phyloP scores from a whole-genome alignment of 1,140 invertebrate species.

The Drosophila lini region DNA sequence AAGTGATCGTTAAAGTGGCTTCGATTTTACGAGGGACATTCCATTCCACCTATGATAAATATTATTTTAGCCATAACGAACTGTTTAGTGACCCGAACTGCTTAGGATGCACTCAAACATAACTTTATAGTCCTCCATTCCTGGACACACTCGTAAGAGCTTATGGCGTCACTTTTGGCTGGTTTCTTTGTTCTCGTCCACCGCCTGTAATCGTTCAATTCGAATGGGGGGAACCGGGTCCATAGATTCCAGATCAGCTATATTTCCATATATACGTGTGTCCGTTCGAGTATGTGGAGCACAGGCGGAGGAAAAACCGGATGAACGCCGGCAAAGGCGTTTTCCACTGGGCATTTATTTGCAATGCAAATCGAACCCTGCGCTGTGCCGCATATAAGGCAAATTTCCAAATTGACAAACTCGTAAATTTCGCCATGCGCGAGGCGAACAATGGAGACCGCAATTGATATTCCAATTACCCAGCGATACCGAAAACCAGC shows the following conservation, averaged over 20 bases:
- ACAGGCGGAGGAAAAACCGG: slow-evolving; percentile 14
- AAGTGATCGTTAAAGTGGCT: slow-evolving; percentile 68
- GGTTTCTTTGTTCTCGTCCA: slow-evolving; percentile 33
- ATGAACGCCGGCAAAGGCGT: slow-evolving; percentile 47
- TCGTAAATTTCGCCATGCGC: slow-evolving; percentile 64
- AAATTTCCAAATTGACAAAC: slow-evolving; percentile 70
- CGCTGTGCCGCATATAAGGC: slow-evolving; percentile 52
- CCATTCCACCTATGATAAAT: slow-evolving; percentile 56
- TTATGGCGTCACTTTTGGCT: slow-evolving; percentile 60
- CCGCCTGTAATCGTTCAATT: slow-evolving; percentile 43
- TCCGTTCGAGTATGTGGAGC: slow-evolving; percentile 17
- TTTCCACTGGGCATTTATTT: slow-evolving; percentile 71
- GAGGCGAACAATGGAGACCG: slow-evolving; percentile 46
- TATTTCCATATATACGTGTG: slow-evolving; percentile 42
- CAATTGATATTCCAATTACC: slow-evolving; percentile 81
- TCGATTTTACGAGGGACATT: slow-evolving; percentile 56
- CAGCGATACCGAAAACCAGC: slow-evolving; percentile 31
- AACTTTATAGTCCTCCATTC: slow-evolving; percentile 10
- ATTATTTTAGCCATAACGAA: slow-evolving; percentile 35
- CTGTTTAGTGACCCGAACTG: slow-evolving; percentile 39
- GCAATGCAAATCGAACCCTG: slow-evolving; percentile 64
- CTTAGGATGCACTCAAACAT: background rate
- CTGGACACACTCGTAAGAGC: slow-evolving; percentile 12
- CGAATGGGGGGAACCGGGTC: slow-evolving; percentile 14
- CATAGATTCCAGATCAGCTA: slow-evolving; percentile 35